Percentiles rank a stretch among this genome's conserved stretches.
Conservation (phyloP, 2,113 vertebrate species). For the Podocnemis expansa region DNA sequence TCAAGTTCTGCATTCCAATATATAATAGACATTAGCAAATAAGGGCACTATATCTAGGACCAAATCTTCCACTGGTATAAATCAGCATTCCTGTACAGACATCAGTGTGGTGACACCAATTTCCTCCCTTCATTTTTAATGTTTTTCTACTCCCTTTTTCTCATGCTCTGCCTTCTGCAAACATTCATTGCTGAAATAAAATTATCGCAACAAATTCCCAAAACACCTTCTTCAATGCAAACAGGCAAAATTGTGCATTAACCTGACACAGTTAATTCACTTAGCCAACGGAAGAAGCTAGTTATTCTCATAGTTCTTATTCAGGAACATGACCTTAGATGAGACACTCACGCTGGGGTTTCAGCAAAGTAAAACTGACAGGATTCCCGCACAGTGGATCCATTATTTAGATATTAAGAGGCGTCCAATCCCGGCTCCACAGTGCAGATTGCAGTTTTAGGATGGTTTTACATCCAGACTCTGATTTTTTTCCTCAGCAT, state of each 20-base stretch:
- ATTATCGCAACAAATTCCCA: neutral
- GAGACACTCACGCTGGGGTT: neutral
- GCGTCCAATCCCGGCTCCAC: neutral
- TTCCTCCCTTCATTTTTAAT: neutral
- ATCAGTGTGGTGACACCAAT: neutral
- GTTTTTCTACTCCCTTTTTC: neutral
- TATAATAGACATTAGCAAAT: neutral
- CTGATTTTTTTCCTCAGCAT: neutral
- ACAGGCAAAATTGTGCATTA: neutral
- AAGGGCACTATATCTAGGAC: rapidly evolving
- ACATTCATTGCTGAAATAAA: neutral
- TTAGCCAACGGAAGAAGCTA: neutral
- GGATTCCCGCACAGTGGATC: neutral
- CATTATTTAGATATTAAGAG: neutral
- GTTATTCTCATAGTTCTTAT: neutral
- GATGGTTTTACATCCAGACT: neutral
- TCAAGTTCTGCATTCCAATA: neutral
- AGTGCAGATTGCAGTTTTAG: neutral
- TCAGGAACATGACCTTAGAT: neutral
- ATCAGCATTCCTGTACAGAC: rapidly evolving
- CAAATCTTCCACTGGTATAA: neutral
- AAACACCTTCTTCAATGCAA: neutral
- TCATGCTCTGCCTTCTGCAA: neutral
- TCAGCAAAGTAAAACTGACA: neutral
- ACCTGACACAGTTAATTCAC: neutral